Percentiles rank a stretch among this genome's conserved stretches.
Evolutionary conservation across 2,797 vertebrate species (phyloP).

Genomic region (Apogon hyalosoma): DNA sequence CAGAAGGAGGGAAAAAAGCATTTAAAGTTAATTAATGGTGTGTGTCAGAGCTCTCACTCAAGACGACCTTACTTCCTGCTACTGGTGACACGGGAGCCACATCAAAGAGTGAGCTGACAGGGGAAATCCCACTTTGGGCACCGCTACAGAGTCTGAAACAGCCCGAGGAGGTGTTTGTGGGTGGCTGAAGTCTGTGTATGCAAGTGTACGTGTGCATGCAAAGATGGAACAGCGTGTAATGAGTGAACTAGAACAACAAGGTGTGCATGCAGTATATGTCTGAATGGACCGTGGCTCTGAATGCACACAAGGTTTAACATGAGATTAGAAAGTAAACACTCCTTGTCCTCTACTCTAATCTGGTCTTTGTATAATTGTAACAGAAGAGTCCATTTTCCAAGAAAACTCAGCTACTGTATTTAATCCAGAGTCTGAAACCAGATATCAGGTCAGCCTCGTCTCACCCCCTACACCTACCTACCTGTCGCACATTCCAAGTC

Average conservation of each 20-base stretch:
- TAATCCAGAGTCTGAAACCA: slow-evolving; percentile 67
- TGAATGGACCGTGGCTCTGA: slow-evolving; percentile 23
- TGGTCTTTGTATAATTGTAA: slow-evolving; percentile 50
- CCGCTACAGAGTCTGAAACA: slow-evolving; percentile 43
- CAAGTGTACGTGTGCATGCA: slow-evolving; percentile 6
- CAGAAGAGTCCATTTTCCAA: slow-evolving; percentile 53
- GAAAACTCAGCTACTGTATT: slow-evolving; percentile 60
- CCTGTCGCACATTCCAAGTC: slow-evolving; percentile 56
- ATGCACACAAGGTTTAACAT: slow-evolving; percentile 26
- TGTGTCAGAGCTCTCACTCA: slow-evolving; percentile 69
- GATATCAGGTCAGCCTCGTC: slow-evolving; percentile 50
- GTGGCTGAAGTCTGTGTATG: slow-evolving; percentile 25
- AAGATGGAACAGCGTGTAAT: slow-evolving; percentile 1
- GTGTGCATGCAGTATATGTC: slow-evolving; percentile 2
- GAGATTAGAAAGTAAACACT: slow-evolving; percentile 45
- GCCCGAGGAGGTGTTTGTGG: slow-evolving; percentile 54
- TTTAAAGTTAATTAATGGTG: slow-evolving; percentile 63
- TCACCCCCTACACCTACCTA: slow-evolving; percentile 38
- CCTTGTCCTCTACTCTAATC: slow-evolving; percentile 35
- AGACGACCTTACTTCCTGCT: slow-evolving; percentile 64
- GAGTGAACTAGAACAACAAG: slow-evolving; percentile 23
- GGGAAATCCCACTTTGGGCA: slow-evolving; percentile 62
- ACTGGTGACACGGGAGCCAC: slow-evolving; percentile 69
- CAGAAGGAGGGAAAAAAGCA: not conserved
- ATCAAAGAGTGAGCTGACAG: slow-evolving; percentile 65